Evolutionary conservation across 1,140 invertebrate genomes (phyloP), one percentile per base, ranked within the genome.

Genomic region (Pseudomyrmex gracilis): DNA sequence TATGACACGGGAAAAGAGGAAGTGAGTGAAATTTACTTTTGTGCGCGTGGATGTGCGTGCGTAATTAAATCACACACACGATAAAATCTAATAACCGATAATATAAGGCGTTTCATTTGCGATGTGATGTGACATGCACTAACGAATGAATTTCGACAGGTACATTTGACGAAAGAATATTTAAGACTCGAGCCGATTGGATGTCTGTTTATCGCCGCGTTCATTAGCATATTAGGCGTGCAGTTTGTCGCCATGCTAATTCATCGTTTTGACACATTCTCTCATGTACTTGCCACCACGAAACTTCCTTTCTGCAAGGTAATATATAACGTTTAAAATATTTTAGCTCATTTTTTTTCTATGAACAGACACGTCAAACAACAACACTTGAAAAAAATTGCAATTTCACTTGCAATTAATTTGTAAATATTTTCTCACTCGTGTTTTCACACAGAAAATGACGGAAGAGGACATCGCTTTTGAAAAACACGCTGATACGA

Each of bases 191-290:
- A 98, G 63, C 93, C 93, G 3, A 92, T 94, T 22, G 93, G 93
- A 34, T 93, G 91, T 74, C 22, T 93, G 0, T 94, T 94, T 74
- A 93, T 94, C 55, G 0, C 90, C n/a, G 90, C 87, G 24, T 94
- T 93, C 67, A 64, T 93, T n/a, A 83, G 87, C 0, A 91, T 94
- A 51, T 91, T 98, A 20, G 88, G 96, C 0, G 96, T 98, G 58
- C 97, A 98, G 93, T 98, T 98, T 88, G 87, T 97, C 2, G 97
- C 96, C 17, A 98, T 98, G 98, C 94, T 98, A 34, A 95, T 97
- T 84, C 98, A 98, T 94, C 95, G 98, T 45, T 97, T 98, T 86
- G 96, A 96, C 17, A 98, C 98, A 0, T 96, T 98, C 89, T 96
- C 97, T 0, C 98, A 98, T 92, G 96, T 98, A 80, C 94, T 98